These are phyloP conservation scores for Scarus forsteni DNA, from an alignment of 2,797 vertebrate genomes.

Conservation along the genomic window DNA sequence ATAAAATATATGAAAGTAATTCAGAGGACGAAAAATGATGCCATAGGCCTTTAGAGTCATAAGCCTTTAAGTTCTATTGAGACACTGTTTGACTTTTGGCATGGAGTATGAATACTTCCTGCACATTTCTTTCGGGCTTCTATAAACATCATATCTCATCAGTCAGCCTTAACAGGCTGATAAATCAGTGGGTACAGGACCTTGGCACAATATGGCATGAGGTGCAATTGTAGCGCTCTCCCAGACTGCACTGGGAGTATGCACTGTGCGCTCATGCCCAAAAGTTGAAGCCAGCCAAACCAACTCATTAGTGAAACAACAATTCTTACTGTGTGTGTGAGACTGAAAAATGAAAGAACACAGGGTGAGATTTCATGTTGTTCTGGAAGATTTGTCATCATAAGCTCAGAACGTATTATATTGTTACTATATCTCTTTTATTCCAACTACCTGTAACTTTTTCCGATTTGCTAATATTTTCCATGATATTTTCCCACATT, in stretches of 20 bases:
- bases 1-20: no score
- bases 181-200: constrained; percentile 41
- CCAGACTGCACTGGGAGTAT: constrained; percentile 73
- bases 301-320: constrained; percentile 83
- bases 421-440: constrained; percentile 84
- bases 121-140: background rate
- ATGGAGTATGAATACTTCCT: constrained; percentile 15
- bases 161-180: constrained; percentile 5
- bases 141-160: constrained; percentile 9
- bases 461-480: constrained; percentile 90
- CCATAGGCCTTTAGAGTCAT: no score
- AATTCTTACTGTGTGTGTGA: constrained; percentile 41
- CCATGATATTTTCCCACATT: constrained; percentile 87
- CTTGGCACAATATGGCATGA: constrained; percentile 31
- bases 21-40: no score
- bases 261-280: constrained; percentile 77
- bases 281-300: constrained; percentile 79
- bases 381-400: constrained; percentile 85
- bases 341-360: constrained; percentile 40
- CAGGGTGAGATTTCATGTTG: constrained; percentile 78
- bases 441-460: constrained; percentile 90
- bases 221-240: constrained; percentile 68
- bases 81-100: no score
- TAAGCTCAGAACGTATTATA: constrained; percentile 82
- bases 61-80: no score